phyloP scores from a whole-genome alignment of 2,113 vertebrate genomes.

The Regulus satrapa region DNA sequence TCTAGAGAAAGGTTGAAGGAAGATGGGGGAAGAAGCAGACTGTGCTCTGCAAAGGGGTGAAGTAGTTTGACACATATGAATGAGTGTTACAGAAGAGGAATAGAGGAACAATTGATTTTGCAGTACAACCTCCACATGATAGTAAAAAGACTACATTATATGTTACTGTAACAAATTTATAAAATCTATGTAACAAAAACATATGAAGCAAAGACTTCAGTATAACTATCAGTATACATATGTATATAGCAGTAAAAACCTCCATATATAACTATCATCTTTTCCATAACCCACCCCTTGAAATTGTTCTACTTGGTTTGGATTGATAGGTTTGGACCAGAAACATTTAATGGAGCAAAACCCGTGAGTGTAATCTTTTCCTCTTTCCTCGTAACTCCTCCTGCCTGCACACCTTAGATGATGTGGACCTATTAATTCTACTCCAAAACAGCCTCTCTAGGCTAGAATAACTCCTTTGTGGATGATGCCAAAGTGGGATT shows the following conservation, averaged over 20 bases:
- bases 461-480: neutral
- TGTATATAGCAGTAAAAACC: neutral
- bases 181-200: neutral
- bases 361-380: neutral
- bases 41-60: neutral
- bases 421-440: neutral
- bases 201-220: neutral
- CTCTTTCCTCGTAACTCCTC: neutral
- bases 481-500: neutral
- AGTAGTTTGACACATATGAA: no score
- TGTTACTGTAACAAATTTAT: neutral
- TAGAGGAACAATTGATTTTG: neutral
- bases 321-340: neutral
- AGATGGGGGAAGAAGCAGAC: fast-evolving
- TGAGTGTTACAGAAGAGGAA: neutral
- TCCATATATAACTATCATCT: neutral
- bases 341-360: neutral
- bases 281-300: neutral
- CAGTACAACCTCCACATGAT: neutral
- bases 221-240: neutral
- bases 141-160: neutral
- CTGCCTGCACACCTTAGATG: neutral
- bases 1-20: neutral
- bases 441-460: neutral
- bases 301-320: neutral